Base-by-base conservation (phyloP, 2,797 vertebrate genomes). In the Hozukius guyotensis region DNA sequence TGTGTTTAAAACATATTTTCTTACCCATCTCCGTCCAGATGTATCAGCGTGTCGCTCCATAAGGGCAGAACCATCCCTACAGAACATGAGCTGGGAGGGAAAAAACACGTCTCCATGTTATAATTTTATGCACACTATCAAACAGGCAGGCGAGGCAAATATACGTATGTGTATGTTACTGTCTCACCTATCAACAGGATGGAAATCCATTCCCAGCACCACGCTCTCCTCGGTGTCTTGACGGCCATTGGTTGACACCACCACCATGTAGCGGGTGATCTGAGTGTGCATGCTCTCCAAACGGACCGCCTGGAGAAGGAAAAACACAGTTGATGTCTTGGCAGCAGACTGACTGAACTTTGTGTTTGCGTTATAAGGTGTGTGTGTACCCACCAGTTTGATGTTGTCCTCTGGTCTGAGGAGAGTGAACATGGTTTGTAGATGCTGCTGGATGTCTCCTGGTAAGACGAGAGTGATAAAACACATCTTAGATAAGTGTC, bases 1-100 rank as follows among this genome's bases (percentile, higher is more conserved):
- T 36, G 34, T 25, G 31, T 20, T 62, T 27, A 36, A 60, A 71
- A 24, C 22, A 27, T 20, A 52, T 61, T 12, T 32, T 84, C 97
- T 97, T 95, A 99, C 99, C 99, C 99, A 77, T 99, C 99, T 85
- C 99, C 99, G 2, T 99, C 99, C 96, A 99, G 95, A 93, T 99
- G 99, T 92, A 99, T 99, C 78, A 98, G 93, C 0, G 98, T 98
- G 92, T 99, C 98, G 20, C 99, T 99, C 99, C 99, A 99, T 88
- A 99, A 96, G 0, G 99, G 97, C 84, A 99, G 95, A 90, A 99
- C 98, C 93, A 99, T 92, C 24, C 99, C 99, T 73, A 99, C 97
- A 0, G 98, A 98, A 88, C 98, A 99, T 13, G 96, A 96, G 82
- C 97, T 98, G 89, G 89, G 96, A 57, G 52, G 27, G 7, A 57